A percentile compares a stretch with the other conserved stretches of the same genome.
Conservation (phyloP, 2,797 vertebrate genomes). For the Etheostoma perlongum region DNA sequence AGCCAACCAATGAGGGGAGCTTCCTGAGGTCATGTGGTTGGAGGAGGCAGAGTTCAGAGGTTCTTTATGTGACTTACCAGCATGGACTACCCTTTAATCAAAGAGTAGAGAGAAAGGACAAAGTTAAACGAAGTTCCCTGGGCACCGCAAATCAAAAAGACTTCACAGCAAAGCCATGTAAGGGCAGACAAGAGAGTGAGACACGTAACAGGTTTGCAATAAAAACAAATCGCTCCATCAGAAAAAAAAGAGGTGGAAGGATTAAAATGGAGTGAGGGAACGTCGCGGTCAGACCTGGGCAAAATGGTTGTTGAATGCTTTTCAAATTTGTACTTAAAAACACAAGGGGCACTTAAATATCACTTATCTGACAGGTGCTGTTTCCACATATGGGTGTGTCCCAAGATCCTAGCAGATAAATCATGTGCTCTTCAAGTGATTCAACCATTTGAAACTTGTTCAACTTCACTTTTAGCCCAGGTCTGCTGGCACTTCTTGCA, state of each 20-base stretch:
- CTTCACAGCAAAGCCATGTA: slow-evolving; percentile 78
- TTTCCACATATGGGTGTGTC: slow-evolving; percentile 40
- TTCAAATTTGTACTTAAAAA: slow-evolving; percentile 52
- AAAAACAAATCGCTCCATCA: slow-evolving; percentile 72
- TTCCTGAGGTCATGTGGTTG: slow-evolving; percentile 99
- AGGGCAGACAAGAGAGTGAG: slow-evolving; percentile 76
- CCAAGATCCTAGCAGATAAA: slow-evolving; percentile 47
- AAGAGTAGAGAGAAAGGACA: slow-evolving; percentile 99
- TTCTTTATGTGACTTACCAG: slow-evolving; percentile 99
- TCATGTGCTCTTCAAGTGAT: slow-evolving; percentile 54
- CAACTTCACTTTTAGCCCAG: slow-evolving; percentile 74
- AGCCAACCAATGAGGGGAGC: slow-evolving; percentile 97
- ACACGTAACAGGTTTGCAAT: slow-evolving; percentile 68
- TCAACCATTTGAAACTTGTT: slow-evolving; percentile 64
- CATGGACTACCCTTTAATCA: slow-evolving; percentile 99
- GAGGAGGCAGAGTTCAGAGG: slow-evolving; percentile 99
- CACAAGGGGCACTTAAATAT: slow-evolving; percentile 37
- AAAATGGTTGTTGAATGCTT: slow-evolving; percentile 66
- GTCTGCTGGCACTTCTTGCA: slow-evolving; percentile 76
- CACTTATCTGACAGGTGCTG: slow-evolving; percentile 49
- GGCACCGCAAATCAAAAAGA: slow-evolving; percentile 75
- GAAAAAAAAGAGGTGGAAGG: slow-evolving; percentile 60
- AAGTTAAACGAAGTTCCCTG: slow-evolving; percentile 99
- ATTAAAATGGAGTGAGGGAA: slow-evolving; percentile 71
- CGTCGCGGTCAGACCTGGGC: slow-evolving; percentile 75